Conservation (phyloP, 1,140 invertebrate species). For the Cotesia vestalis region DNA sequence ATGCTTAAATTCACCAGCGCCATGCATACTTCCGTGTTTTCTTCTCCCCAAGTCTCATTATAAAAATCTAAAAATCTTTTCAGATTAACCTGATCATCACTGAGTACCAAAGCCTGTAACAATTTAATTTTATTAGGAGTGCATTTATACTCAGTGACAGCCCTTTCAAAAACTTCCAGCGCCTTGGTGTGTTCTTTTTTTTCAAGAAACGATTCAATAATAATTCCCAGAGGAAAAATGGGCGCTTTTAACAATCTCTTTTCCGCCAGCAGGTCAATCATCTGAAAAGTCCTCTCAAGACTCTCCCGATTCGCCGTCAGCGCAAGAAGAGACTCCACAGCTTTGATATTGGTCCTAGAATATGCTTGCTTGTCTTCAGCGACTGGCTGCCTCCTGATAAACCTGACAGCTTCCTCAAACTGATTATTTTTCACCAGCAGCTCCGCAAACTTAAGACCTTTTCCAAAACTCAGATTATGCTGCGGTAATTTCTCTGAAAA, state of each 20-base stretch:
- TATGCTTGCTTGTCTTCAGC: conserved; percentile 1
- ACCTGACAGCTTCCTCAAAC: conserved; percentile 60
- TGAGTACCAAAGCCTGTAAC: conserved; percentile 75
- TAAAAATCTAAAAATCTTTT: conserved; percentile 82
- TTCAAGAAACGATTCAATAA: conserved; percentile 76
- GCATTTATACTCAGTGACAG: conserved; percentile 70
- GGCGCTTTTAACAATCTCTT: conserved; percentile 67
- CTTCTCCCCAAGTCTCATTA: conserved; percentile 79
- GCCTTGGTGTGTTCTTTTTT: conserved; percentile 71
- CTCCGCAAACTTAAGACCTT: conserved; percentile 69
- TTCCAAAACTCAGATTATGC: conserved; percentile 68
- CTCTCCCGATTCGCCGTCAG: conserved; percentile 17
- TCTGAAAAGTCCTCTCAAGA: conserved; percentile 63
- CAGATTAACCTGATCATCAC: conserved; percentile 78
- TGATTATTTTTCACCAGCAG: conserved; percentile 70
- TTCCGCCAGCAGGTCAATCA: conserved; percentile 71
- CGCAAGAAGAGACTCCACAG: conserved; percentile 32
- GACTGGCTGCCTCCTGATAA: conserved; percentile 16
- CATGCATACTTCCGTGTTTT: conserved; percentile 83
- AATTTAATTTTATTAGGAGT: conserved; percentile 79
- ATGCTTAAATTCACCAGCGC: conserved; percentile 83
- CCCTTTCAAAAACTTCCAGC: conserved; percentile 75
- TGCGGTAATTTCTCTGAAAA: conserved; percentile 66
- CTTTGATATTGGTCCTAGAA: neutral
- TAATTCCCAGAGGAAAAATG: conserved; percentile 71